Base-by-base conservation (phyloP, 2,113 vertebrate species). In the Uria lomvia region DNA sequence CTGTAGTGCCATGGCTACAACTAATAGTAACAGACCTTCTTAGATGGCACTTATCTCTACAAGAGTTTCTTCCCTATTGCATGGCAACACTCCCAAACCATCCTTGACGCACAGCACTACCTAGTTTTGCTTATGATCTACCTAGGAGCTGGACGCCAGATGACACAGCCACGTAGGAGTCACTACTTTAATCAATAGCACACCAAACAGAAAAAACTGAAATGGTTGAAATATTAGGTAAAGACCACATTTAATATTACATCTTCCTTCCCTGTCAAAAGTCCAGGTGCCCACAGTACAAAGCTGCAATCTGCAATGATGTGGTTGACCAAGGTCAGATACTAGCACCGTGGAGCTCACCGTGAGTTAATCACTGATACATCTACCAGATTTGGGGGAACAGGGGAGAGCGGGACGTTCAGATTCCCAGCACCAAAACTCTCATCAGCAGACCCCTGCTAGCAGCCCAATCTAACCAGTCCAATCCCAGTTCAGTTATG, bases 1-100 rank as follows among this genome's bases (percentile, higher is more conserved):
- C 34, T 17, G 2, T 11, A 58, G 66, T 6, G 17, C 49, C 53
- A 15, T 8, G 32, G 38, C n/a, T 59, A 49, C 30, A 58, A 50
- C 47, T 58, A 36, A 36, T 22, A 73, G 36, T 12, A 52, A 29
- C 18, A 76, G 32, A 89, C 20, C 14, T 78, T 49, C 60, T 49
- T 27, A 32, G 40, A 4, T 0, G 1, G 19, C 18, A 24, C 5
- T 40, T 19, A 15, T 3, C 20, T n/a, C 65, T 53, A 5, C 18
- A 30, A 12, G 24, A 56, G 8, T 55, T 55, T 55, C 29, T 55
- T 55, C n/a, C 47, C 21, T 17, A 3, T 53, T 14, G 6, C 34
- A 32, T 4, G 34, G 15, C 32, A 70, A 21, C 18, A 4, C 42
- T 85, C 50, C 40, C 42, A 60, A 72, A 68, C 19, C n/a, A 65